Conservation (phyloP, 2,797 vertebrate genomes). For the Sebastes reedi region DNA sequence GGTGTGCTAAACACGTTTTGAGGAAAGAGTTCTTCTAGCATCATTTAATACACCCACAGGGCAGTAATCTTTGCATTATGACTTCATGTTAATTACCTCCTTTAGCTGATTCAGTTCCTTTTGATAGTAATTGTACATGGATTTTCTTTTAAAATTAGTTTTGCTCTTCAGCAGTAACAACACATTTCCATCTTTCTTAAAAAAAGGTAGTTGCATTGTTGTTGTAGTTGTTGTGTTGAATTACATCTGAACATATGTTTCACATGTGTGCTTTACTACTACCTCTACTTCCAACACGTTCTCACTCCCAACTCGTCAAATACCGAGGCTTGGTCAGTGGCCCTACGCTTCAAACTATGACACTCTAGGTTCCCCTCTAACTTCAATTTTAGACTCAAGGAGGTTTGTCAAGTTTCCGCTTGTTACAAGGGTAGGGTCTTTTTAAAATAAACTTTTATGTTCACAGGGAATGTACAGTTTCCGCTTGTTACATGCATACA, state of each 20-base stretch:
- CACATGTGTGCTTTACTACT: background rate
- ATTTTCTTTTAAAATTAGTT: background rate
- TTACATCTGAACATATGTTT: background rate
- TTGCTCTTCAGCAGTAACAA: background rate
- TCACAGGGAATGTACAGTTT: background rate
- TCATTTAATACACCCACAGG: background rate
- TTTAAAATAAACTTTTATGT: background rate
- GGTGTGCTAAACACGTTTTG: background rate
- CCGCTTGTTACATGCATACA: no score
- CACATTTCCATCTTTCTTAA: background rate
- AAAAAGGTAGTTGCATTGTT: background rate
- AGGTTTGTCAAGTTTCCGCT: background rate
- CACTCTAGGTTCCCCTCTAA: background rate
- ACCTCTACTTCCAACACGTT: background rate
- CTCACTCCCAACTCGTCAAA: background rate
- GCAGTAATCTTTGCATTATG: background rate
- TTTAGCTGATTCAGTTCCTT: background rate
- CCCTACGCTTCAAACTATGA: background rate
- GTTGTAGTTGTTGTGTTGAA: background rate
- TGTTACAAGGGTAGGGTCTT: background rate
- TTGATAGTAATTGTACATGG: background rate
- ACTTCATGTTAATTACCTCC: background rate
- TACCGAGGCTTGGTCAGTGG: background rate
- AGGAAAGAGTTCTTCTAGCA: background rate
- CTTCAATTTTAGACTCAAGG: background rate